Base-by-base conservation (phyloP, 2,113 vertebrate species). In the Scortum barcoo region DNA sequence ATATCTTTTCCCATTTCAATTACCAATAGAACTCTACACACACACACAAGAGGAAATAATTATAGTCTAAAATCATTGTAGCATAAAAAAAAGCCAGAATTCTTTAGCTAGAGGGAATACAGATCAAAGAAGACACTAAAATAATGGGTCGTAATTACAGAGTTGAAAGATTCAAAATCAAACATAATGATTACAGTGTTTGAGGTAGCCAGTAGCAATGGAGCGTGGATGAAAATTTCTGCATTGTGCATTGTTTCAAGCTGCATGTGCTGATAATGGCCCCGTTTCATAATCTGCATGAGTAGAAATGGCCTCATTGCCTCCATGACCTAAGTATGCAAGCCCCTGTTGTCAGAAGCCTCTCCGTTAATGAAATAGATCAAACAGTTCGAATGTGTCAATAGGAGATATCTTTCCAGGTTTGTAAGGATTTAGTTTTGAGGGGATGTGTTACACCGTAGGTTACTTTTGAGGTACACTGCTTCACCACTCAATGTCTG, bases 141-240 rank as follows among this genome's bases (percentile, higher is more conserved):
- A 90, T 92, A 92, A 91, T 85, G 85, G 81, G 46, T 90, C 73
- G 56, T 93, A 91, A 94, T 95, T 93, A 93, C 88, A 83, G 88
- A 88, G 90, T 88, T 88, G 85, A 90, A 93, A 92, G 88, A 92
- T 94, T 93, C 78, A 85, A 88, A 94, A 92, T 94, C 91, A 92
- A 93, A 94, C 92, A 91, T 73, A 79, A 91, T 86, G 85, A 88
- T 91, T 91, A 80, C 84, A 88, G 86, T 89, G 90, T 93, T 91
- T 91, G 80, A 93, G 89, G 78, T 88, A 89, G 91, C 86, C 89
- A 76, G 54, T 88, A 88, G 87, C 90, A 85, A 72, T 54, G 24
- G 66, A 87, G 82, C 62, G 2, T 73, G 71, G 68, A 76, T 78
- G 40, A 65, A 81, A 79, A 68, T 88, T 30, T 86, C 69, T 80